Evolutionary conservation across 2,113 vertebrate species (phyloP), one percentile per base, ranked within the genome.

Genomic region (Nannospalax galili): DNA sequence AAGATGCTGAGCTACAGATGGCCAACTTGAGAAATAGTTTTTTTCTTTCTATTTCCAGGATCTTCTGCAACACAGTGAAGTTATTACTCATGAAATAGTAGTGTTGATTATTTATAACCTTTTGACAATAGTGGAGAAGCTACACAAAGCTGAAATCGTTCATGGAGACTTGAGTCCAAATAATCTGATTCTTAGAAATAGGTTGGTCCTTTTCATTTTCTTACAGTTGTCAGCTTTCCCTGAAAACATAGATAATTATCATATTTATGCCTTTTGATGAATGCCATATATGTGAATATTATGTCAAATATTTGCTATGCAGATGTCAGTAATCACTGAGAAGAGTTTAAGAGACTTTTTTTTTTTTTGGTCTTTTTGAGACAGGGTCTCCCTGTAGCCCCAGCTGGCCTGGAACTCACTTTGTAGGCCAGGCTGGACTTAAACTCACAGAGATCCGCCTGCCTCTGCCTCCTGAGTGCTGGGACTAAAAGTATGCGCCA

Each of bases 141-240:
- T 99, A 58, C 99, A 99, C 96, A 97, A 94, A 93, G 99, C 98
- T 9, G 97, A 98, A 45, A 98, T 99, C 92, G 98, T 99, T 90
- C 99, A 99, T 10, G 99, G 99, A 91, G 98, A 98, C 79, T 95
- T 99, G 96, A 97, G 95, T 73, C 98, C 98, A 4, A 98, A 98
- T 37, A 98, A 98, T 35, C 95, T 99, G 58, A 98, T 99, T 96
- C 98, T 98, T 81, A 98, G 98, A 77, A 95, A 98, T 97, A 98
- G 98, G 98, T 99, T 94, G 4, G 98, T 97, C 0, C 80, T 85
- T 96, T 62, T 65, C 4, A 78, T 94, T 84, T 72, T 6, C 24
- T 65, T 42, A 28, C 3, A 4, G 69, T 73, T 75, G 7, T 28
- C 0, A 48, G 15, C 7, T 94, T 90, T 95, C 80, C 90, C 78